These are phyloP conservation scores for Hyles lineata DNA, from an alignment of 2,888 invertebrate species.

Conservation along the genomic window DNA sequence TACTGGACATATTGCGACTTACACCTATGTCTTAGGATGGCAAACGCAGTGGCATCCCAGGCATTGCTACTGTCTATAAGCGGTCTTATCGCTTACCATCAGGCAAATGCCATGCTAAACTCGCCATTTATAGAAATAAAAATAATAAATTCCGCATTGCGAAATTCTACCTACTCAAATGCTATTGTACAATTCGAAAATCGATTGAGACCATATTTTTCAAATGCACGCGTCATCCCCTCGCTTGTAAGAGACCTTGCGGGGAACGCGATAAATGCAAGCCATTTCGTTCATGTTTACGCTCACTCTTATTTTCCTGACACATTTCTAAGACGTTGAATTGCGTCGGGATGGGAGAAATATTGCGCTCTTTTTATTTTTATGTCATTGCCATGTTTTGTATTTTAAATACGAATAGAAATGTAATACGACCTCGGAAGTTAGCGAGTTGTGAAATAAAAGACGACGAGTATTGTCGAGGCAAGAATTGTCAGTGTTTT, in stretches of 20 bases:
- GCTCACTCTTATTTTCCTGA: conserved; percentile 2
- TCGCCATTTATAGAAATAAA: no score
- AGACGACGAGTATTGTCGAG: no score
- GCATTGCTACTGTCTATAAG: no score
- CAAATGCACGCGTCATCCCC: not conserved
- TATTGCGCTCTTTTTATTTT: conserved; percentile 4
- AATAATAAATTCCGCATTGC: no score
- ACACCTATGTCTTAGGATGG: no score
- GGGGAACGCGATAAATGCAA: not conserved
- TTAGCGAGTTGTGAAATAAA: not conserved
- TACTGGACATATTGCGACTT: no score
- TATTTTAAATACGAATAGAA: not conserved
- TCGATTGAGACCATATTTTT: not conserved
- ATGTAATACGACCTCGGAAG: not conserved
- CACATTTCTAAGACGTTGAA: conserved; percentile 19
- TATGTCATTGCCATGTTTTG: not conserved
- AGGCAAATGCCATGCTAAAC: no score
- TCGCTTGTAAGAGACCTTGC: not conserved
- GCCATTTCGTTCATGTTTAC: not conserved
- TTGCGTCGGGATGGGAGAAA: conserved; percentile 5
- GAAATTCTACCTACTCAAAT: no score
- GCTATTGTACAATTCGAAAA: no score
- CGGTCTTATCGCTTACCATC: no score
- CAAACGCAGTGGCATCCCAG: no score
- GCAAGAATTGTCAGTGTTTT: no score